These are phyloP conservation scores for Atta texana DNA, from an alignment of 1,140 invertebrate species.

Conservation along the genomic window DNA sequence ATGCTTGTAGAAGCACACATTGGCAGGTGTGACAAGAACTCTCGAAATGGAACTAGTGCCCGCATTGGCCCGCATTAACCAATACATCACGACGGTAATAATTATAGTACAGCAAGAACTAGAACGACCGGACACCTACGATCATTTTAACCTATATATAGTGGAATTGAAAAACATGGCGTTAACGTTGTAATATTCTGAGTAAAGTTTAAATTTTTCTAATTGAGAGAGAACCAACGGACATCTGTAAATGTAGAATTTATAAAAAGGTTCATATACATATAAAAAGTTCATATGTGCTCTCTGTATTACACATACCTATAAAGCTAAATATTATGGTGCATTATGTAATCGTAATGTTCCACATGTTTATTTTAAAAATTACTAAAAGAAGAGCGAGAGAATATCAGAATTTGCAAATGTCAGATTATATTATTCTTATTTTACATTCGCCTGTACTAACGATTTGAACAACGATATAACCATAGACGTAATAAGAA, in stretches of 20 bases:
- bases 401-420: neutral
- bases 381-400: neutral
- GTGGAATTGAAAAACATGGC: neutral
- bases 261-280: neutral
- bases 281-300: neutral
- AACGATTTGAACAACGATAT: neutral
- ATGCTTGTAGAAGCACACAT: neutral
- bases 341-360: neutral
- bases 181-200: neutral
- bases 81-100: conserved; percentile 82
- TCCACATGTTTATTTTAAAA: conserved; percentile 5
- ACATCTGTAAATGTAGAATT: neutral
- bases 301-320: no score
- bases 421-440: neutral
- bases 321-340: neutral
- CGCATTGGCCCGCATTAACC: no score
- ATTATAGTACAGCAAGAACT: conserved; percentile 72
- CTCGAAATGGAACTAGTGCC: conserved; percentile 28
- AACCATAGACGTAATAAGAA: neutral
- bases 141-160: conserved; percentile 30
- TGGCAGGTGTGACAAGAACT: conserved; percentile 48
- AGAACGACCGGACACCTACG: neutral
- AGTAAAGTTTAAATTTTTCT: conserved; percentile 24
- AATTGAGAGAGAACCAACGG: neutral
- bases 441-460: neutral